A percentile compares a stretch with the other conserved stretches of the same genome.
phyloP scores from a whole-genome alignment of 2,888 invertebrate genomes.

The Tetheella fluctuosa region DNA sequence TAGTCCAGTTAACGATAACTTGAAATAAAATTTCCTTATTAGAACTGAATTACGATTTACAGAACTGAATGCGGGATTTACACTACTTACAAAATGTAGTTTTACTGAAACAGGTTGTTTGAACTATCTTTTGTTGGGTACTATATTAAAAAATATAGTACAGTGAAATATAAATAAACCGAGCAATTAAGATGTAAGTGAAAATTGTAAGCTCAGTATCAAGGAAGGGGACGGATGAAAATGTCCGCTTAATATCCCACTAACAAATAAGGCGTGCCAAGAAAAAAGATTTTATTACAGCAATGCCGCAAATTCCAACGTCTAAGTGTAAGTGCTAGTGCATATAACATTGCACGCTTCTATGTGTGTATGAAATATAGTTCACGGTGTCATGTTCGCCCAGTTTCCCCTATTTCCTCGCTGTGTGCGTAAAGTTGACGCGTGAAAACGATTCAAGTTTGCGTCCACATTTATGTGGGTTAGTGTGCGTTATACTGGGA shows the following conservation, averaged over 20 bases:
- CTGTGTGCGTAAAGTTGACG: slow-evolving; percentile 33
- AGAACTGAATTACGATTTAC: no score
- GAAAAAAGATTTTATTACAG: slow-evolving; percentile 37
- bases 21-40: no score
- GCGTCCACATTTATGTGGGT: slow-evolving; percentile 12
- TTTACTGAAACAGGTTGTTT: no score
- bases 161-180: no score
- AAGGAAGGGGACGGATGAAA: slow-evolving; percentile 22
- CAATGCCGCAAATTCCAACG: slow-evolving; percentile 31
- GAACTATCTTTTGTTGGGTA: no score
- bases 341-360: slow-evolving; percentile 17
- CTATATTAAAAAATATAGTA: no score
- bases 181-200: slow-evolving; percentile 32
- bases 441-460: slow-evolving; percentile 20
- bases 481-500: background rate
- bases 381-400: slow-evolving; percentile 48
- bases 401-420: slow-evolving; percentile 40
- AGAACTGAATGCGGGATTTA: no score
- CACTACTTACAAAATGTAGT: no score
- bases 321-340: slow-evolving; percentile 16
- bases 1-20: no score
- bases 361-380: slow-evolving; percentile 41
- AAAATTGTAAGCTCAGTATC: slow-evolving; percentile 20
- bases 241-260: slow-evolving; percentile 32
- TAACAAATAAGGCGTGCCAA: slow-evolving; percentile 24